phyloP scores from a whole-genome alignment of 2,113 vertebrate species.

The Pachypanchax playfairii region DNA sequence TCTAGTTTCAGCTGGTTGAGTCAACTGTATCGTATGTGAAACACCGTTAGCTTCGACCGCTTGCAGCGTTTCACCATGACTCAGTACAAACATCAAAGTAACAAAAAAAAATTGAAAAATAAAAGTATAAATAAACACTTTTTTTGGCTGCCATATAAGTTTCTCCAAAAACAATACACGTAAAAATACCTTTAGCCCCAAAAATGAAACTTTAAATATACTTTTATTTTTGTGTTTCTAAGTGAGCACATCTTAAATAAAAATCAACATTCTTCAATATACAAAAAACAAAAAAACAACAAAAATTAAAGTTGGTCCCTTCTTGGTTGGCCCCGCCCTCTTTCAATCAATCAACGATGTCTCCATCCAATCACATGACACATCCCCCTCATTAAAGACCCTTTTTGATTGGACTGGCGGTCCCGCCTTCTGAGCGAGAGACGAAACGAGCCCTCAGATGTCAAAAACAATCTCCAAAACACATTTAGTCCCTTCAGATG shows the following conservation, averaged over 20 bases:
- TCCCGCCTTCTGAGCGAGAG: too few species aligned
- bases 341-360: background rate
- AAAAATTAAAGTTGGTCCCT: background rate
- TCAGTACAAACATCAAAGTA: conserved; percentile 5
- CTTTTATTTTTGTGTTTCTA: background rate
- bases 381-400: conserved; percentile 12
- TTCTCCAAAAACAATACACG: conserved; percentile 49
- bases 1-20: conserved; percentile 10
- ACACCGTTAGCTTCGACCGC: background rate
- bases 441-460: too few species aligned
- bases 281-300: conserved; percentile 12
- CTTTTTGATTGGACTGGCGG: background rate
- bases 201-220: too few species aligned
- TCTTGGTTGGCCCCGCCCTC: background rate
- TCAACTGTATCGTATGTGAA: too few species aligned
- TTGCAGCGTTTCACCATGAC: background rate
- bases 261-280: background rate
- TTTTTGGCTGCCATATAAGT: conserved; percentile 48
- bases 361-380: background rate
- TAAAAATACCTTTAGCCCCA: too few species aligned
- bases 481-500: conserved; percentile 8
- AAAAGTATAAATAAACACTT: conserved; percentile 33
- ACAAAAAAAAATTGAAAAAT: conserved; percentile 13
- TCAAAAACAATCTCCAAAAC: conserved; percentile 16
- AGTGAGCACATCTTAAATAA: background rate